These are phyloP conservation scores for Aldabrachelys gigantea DNA, from an alignment of 2,113 vertebrate species.

Conservation along the genomic window DNA sequence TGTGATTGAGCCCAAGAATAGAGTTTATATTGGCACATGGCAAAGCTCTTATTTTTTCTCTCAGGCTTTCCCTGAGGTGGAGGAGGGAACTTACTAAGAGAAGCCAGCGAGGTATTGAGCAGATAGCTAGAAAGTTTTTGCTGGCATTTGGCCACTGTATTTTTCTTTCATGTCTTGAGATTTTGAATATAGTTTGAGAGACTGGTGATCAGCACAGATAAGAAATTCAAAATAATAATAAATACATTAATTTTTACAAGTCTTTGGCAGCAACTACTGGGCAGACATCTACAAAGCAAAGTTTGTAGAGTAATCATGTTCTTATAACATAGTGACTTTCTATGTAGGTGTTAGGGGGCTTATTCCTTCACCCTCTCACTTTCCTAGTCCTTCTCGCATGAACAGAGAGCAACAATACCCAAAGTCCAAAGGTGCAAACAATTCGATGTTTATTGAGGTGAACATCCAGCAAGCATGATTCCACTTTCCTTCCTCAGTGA, in stretches of 20 bases:
- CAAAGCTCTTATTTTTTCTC: background rate
- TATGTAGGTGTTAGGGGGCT: background rate
- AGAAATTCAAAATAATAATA: background rate
- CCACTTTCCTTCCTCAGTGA: too few relatives aligned
- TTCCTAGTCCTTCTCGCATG: too few relatives aligned
- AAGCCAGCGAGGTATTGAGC: background rate
- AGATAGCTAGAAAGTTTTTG: rapidly evolving
- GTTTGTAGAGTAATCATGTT: background rate
- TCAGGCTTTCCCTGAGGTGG: background rate
- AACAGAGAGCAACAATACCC: too few relatives aligned
- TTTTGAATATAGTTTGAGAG: background rate
- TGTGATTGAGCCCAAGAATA: background rate
- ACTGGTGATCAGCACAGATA: background rate
- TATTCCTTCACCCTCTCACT: too few relatives aligned
- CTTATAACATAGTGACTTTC: background rate
- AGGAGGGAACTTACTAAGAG: background rate
- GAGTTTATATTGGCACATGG: background rate
- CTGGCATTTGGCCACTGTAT: background rate
- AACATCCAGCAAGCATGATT: too few relatives aligned
- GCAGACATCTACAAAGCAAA: background rate
- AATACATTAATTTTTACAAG: background rate
- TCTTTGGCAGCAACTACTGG: background rate
- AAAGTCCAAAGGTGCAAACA: too few relatives aligned
- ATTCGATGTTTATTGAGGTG: too few relatives aligned
- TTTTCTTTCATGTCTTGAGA: background rate